Percentiles rank a stretch among this genome's conserved stretches.
Evolutionary conservation across 1,140 invertebrate species (phyloP).

Genomic region (Penaeus japonicus): DNA sequence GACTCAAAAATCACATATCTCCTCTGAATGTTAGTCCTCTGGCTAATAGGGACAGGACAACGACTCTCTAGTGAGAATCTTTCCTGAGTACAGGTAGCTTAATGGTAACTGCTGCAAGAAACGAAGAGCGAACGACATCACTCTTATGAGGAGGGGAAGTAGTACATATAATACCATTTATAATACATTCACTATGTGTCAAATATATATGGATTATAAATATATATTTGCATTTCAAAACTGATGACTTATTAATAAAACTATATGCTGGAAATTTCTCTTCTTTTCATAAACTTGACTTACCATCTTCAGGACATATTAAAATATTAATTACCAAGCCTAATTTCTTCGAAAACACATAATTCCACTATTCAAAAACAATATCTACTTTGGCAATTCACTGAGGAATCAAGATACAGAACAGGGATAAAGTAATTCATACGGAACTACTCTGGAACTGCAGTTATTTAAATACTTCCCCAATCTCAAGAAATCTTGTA

Average conservation of each 20-base stretch:
- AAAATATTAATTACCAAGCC: no score
- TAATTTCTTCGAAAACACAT: no score
- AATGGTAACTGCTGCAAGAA: slow-evolving; percentile 35
- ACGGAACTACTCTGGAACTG: no score
- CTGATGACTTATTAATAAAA: background rate
- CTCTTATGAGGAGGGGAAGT: slow-evolving; percentile 41
- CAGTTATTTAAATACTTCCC: slow-evolving; percentile 26
- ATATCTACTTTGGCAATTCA: no score
- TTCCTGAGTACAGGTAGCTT: slow-evolving; percentile 55
- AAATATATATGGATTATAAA: background rate
- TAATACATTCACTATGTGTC: background rate
- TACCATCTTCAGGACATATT: no score
- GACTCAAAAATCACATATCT: slow-evolving; percentile 51
- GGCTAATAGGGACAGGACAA: slow-evolving; percentile 54
- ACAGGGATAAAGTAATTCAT: no score
- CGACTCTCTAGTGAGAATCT: slow-evolving; percentile 32
- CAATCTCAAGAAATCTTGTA: slow-evolving; percentile 29
- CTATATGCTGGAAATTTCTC: no score
- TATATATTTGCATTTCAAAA: background rate
- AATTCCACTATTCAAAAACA: no score
- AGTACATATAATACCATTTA: slow-evolving; percentile 36
- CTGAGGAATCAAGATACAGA: no score
- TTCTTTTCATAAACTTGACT: no score
- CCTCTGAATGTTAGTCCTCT: slow-evolving; percentile 55
- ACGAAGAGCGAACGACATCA: slow-evolving; percentile 2